Conservation (phyloP, 1,140 invertebrate species). For the Mycetomoellerius zeteki region DNA sequence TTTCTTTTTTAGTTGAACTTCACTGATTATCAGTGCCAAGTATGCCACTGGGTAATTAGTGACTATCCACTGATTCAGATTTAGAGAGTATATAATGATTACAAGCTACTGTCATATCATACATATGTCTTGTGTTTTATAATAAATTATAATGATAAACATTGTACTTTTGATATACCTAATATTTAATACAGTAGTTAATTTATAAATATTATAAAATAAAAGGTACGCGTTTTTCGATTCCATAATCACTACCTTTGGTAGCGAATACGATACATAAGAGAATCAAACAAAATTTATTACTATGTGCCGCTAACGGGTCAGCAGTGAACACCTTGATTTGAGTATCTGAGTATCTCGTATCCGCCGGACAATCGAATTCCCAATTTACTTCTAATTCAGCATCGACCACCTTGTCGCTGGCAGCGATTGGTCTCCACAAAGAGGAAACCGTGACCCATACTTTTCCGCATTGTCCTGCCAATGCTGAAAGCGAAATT, state of each 20-base stretch:
- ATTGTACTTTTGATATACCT: neutral
- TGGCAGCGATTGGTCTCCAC: conserved; percentile 81
- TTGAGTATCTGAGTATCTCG: conserved; percentile 73
- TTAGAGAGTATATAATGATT: too few species aligned
- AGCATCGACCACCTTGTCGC: conserved; percentile 83
- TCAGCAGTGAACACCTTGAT: conserved; percentile 81
- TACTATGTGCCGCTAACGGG: conserved; percentile 79
- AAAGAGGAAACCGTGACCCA: conserved; percentile 85
- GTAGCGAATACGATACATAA: conserved; percentile 29
- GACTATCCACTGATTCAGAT: too few species aligned
- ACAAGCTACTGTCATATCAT: neutral
- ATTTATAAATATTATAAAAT: neutral
- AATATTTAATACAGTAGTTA: neutral
- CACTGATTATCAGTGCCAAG: too few species aligned
- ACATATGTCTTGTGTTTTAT: neutral
- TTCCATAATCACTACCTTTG: neutral
- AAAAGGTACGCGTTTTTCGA: neutral
- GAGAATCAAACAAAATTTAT: conserved; percentile 74
- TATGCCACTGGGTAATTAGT: too few species aligned
- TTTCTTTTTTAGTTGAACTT: too few species aligned
- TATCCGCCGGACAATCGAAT: conserved; percentile 82
- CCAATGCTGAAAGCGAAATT: conserved; percentile 70
- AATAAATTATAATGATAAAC: conserved; percentile 18
- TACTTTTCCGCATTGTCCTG: conserved; percentile 80
- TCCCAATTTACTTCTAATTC: conserved; percentile 88